Evolutionary conservation across 2,888 invertebrate genomes (phyloP).

Genomic region (Chaitophorus viminalis): DNA sequence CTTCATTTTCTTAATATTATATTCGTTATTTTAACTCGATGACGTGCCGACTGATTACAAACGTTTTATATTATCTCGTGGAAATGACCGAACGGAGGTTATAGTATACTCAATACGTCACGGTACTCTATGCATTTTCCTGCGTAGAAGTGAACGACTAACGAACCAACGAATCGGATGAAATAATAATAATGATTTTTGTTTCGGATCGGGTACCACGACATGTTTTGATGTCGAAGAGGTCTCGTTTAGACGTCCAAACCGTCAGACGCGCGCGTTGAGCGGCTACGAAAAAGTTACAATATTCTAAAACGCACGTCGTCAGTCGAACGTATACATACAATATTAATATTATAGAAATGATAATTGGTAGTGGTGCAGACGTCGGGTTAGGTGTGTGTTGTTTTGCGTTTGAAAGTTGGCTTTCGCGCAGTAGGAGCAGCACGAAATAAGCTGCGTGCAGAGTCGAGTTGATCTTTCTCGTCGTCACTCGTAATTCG

Average conservation of each 20-base stretch:
- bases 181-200: not conserved
- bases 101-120: too few species aligned
- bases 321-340: too few species aligned
- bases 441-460: too few species aligned
- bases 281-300: not conserved
- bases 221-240: not conserved
- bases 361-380: too few species aligned
- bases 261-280: not conserved
- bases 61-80: not conserved
- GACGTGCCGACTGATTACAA: not conserved
- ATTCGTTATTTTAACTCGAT: not conserved
- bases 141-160: not conserved
- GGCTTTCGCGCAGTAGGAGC: too few species aligned
- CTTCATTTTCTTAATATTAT: not conserved
- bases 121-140: not conserved
- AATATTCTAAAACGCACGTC: not conserved
- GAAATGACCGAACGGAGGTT: not conserved
- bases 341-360: too few species aligned
- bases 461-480: too few species aligned
- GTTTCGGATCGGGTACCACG: not conserved
- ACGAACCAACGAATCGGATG: not conserved
- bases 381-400: too few species aligned
- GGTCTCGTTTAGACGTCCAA: not conserved
- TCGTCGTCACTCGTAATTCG: too few species aligned
- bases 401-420: not conserved